phyloP scores from a whole-genome alignment of 2,113 vertebrate species.

The Pelodiscus sinensis region DNA sequence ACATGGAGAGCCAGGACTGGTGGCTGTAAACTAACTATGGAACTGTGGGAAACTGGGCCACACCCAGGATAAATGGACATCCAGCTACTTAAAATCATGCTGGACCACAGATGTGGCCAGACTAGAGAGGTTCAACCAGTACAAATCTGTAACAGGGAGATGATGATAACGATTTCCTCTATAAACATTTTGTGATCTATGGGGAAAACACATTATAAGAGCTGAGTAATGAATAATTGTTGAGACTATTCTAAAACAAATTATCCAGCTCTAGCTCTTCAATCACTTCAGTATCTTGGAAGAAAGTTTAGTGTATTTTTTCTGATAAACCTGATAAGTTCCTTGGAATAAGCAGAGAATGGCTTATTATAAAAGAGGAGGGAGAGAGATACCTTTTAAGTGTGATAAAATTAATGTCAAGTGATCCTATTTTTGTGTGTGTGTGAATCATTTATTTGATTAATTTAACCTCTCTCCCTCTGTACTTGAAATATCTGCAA shows the following conservation, averaged over 20 bases:
- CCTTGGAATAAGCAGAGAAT: background rate
- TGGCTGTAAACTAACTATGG: no score
- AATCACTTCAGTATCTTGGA: background rate
- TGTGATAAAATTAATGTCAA: background rate
- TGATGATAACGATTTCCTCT: background rate
- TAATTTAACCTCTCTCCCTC: conserved; percentile 6
- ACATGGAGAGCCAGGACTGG: no score
- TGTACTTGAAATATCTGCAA: background rate
- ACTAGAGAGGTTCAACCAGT: background rate
- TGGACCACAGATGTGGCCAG: no score
- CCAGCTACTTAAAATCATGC: no score
- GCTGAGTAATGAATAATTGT: background rate
- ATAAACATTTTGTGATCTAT: background rate
- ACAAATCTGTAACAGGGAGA: background rate
- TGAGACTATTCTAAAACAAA: background rate
- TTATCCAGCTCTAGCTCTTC: background rate
- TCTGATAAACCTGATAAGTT: background rate
- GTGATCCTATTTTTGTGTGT: background rate
- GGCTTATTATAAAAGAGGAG: background rate
- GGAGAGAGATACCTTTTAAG: background rate
- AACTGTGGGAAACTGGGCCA: no score
- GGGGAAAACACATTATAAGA: background rate
- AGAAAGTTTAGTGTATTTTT: background rate
- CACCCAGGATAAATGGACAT: no score
- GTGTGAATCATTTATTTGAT: background rate